phyloP scores from a whole-genome alignment of 1,140 invertebrate genomes.

The Rhopalosiphum maidis region DNA sequence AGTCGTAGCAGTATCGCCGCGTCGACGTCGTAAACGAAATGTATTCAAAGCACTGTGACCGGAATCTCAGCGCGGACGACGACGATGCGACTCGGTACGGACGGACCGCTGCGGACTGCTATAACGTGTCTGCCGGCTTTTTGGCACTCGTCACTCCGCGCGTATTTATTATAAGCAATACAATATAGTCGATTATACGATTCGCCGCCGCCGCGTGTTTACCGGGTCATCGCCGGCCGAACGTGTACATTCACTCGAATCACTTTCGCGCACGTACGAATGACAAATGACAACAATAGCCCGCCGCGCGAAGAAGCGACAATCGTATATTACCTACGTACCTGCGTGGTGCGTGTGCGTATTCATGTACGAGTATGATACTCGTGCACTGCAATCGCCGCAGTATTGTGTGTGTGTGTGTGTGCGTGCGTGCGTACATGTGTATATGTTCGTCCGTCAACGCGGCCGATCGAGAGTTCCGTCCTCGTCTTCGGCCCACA shows the following conservation, averaged over 20 bases:
- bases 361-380: too few species aligned
- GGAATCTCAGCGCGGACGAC: background rate
- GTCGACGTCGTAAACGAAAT: background rate
- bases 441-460: background rate
- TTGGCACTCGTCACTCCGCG: background rate
- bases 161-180: background rate
- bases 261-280: background rate
- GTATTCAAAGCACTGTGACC: background rate
- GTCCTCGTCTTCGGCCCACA: conserved; percentile 45
- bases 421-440: too few species aligned
- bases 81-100: background rate
- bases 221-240: background rate
- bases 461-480: background rate
- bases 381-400: too few species aligned
- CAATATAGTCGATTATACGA: background rate
- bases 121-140: background rate
- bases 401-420: too few species aligned
- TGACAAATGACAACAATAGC: background rate
- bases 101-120: background rate
- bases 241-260: conserved; percentile 15
- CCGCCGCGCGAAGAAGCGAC: background rate
- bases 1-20: background rate
- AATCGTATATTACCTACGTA: background rate
- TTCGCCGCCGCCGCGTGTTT: background rate
- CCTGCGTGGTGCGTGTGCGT: background rate